Conservation (phyloP, 2,113 vertebrate species). For the Aspiorhynchus laticeps region DNA sequence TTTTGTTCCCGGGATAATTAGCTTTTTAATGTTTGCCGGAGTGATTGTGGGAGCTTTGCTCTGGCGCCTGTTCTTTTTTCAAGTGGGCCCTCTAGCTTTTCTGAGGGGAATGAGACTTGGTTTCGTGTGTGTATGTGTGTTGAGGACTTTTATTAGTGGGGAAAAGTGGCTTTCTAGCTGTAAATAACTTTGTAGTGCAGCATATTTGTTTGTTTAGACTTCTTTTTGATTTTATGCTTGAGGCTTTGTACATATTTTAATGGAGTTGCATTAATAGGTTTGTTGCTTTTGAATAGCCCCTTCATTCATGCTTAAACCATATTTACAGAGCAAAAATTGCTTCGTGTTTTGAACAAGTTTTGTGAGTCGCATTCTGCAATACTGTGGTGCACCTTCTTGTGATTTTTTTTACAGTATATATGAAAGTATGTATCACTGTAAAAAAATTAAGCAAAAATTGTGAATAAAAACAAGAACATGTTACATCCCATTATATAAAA, state of each 20-base stretch:
- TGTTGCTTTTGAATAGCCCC: constrained; percentile 2
- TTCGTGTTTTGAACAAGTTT: not conserved
- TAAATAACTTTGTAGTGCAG: constrained; percentile 49
- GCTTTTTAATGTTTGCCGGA: constrained; percentile 73
- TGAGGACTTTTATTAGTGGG: constrained; percentile 56
- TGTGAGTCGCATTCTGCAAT: not conserved
- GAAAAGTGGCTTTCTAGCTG: constrained; percentile 10
- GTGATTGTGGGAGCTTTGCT: constrained; percentile 68
- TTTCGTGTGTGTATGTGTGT: constrained; percentile 34
- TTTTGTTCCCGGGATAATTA: constrained; percentile 81
- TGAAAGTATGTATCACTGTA: too few species aligned
- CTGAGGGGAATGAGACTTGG: constrained; percentile 61
- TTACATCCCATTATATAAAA: too few species aligned
- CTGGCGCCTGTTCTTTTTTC: constrained; percentile 62
- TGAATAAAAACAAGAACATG: not conserved
- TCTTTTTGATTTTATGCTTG: constrained; percentile 15
- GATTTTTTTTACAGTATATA: not conserved
- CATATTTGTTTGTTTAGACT: constrained; percentile 39
- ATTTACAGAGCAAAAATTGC: constrained; percentile 26
- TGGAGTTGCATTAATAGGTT: constrained; percentile 37
- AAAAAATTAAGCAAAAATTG: too few species aligned
- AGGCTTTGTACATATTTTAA: constrained; percentile 35
- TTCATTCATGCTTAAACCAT: constrained; percentile 30
- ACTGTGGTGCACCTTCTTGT: not conserved
- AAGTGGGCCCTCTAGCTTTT: constrained; percentile 76